Percentiles rank a stretch among this genome's conserved stretches.
These are phyloP conservation scores for Tichodroma muraria DNA, from an alignment of 2,113 vertebrate species.

Conservation along the genomic window DNA sequence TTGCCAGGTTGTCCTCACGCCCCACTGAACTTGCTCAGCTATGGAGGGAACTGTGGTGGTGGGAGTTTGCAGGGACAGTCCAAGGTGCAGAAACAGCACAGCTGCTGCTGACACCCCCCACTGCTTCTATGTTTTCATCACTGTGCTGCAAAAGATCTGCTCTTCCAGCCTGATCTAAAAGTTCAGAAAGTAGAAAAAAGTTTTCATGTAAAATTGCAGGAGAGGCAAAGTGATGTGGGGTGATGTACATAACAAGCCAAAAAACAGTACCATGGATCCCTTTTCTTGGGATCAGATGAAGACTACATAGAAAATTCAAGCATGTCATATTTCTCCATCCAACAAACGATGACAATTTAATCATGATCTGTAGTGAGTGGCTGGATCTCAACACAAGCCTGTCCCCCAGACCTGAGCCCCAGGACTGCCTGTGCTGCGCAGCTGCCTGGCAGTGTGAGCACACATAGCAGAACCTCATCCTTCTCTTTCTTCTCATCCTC, in stretches of 20 bases:
- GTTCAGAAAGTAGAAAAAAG: not conserved
- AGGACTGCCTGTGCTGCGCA: not conserved
- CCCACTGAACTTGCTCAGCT: not conserved
- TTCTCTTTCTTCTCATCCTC: not conserved
- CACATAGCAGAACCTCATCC: not conserved
- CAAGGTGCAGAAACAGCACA: not conserved
- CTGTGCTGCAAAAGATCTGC: not conserved
- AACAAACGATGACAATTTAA: not conserved
- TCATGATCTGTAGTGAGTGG: rapidly evolving
- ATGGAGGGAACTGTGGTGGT: not conserved
- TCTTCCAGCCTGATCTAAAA: not conserved
- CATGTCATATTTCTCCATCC: not conserved
- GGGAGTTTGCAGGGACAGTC: not conserved
- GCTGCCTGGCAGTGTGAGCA: too few relatives aligned
- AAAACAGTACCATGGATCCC: not conserved
- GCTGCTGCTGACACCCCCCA: not conserved
- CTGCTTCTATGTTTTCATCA: rapidly evolving
- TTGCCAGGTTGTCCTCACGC: not conserved
- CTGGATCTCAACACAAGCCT: not conserved
- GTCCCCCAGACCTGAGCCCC: not conserved
- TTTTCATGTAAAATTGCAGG: not conserved
- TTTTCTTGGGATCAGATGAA: not conserved
- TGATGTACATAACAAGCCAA: not conserved
- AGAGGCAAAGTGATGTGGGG: not conserved
- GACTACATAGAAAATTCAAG: not conserved